Evolutionary conservation across 2,888 invertebrate genomes (phyloP).

Genomic region (Leptinotarsa peninsularis): DNA sequence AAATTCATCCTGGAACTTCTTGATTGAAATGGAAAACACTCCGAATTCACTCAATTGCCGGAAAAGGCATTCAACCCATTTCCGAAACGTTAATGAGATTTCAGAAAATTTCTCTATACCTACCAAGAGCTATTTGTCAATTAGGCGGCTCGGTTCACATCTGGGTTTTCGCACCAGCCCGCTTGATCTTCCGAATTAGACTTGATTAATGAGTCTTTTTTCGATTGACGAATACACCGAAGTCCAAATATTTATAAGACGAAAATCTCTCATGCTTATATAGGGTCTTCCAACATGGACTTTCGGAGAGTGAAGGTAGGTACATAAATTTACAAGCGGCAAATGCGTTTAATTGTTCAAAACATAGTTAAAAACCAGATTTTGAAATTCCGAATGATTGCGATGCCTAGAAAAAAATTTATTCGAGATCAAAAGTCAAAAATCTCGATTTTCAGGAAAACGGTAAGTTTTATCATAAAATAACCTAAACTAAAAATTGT

Average conservation of each 20-base stretch:
- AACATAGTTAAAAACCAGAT: no score
- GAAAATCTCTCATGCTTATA: no score
- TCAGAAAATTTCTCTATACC: conserved; percentile 2
- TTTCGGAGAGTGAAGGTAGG: no score
- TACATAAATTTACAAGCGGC: no score
- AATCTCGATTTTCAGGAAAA: no score
- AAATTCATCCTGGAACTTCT: background rate
- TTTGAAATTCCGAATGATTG: no score
- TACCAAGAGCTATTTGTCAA: conserved; percentile 3
- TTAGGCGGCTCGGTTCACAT: background rate
- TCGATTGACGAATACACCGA: background rate
- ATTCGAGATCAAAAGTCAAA: no score
- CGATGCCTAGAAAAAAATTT: no score
- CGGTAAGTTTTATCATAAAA: no score
- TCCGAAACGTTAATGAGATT: conserved; percentile 6
- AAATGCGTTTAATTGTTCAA: no score
- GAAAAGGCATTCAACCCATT: background rate
- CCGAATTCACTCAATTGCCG: background rate
- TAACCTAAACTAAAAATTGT: no score
- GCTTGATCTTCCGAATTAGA: background rate
- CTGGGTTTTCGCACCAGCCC: background rate
- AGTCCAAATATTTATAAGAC: background rate
- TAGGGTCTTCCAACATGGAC: no score
- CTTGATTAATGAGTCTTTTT: background rate
- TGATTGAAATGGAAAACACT: conserved; percentile 1